These are phyloP conservation scores for Mythimna impura DNA, from an alignment of 2,888 invertebrate species.

Conservation along the genomic window DNA sequence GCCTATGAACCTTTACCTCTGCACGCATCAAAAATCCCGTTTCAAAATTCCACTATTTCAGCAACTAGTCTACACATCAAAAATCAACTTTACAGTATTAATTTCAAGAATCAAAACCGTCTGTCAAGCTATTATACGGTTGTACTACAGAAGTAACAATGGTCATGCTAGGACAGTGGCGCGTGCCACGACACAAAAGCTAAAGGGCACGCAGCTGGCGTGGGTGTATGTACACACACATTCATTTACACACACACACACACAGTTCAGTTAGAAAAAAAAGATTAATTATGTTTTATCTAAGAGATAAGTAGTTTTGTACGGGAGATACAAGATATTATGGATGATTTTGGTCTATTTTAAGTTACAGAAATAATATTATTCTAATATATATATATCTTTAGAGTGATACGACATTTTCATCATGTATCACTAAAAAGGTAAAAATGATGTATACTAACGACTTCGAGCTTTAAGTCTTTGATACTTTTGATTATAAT, in stretches of 20 bases:
- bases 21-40: slow-evolving; percentile 18
- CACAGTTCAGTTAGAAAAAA: slow-evolving; percentile 32
- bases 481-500: no score
- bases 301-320: slow-evolving; percentile 23
- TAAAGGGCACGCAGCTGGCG: slow-evolving; percentile 84
- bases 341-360: no score
- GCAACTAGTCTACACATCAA: neutral
- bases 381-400: no score
- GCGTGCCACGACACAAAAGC: slow-evolving; percentile 85
- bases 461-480: no score
- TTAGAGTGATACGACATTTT: no score
- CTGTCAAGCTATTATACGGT: slow-evolving; percentile 16
- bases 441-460: no score
- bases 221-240: slow-evolving; percentile 75
- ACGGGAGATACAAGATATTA: neutral
- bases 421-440: no score
- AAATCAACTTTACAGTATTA: slow-evolving; percentile 13
- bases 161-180: slow-evolving; percentile 75
- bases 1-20: slow-evolving; percentile 19
- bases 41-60: slow-evolving; percentile 8
- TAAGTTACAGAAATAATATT: no score
- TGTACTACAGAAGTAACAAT: slow-evolving; percentile 67
- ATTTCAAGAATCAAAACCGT: slow-evolving; percentile 38
- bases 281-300: slow-evolving; percentile 48
- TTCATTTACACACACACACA: slow-evolving; percentile 58